A percentile compares a stretch with the other conserved stretches of the same genome.
Evolutionary conservation across 2,888 invertebrate genomes (phyloP).

Genomic region (Synergus itoensis): DNA sequence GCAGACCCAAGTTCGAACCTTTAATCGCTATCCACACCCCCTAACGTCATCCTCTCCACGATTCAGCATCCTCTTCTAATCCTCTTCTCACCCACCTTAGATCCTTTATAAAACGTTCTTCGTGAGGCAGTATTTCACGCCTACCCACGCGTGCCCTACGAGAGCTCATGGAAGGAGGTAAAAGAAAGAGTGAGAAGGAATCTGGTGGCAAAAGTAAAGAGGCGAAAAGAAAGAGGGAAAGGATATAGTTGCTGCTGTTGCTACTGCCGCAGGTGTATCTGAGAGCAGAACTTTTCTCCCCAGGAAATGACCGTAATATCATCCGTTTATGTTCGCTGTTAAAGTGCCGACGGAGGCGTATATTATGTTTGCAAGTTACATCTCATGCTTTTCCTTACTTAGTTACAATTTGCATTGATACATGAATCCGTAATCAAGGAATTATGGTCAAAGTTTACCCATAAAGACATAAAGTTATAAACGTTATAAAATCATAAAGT

Average conservation of each 20-base stretch:
- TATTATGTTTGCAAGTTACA: conserved; percentile 55
- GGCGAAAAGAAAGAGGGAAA: conserved; percentile 38
- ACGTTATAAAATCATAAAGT: background rate
- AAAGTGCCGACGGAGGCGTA: conserved; percentile 62
- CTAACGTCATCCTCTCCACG: conserved; percentile 55
- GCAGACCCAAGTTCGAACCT: conserved; percentile 58
- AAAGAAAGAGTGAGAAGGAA: conserved; percentile 27
- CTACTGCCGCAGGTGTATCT: conserved; percentile 61
- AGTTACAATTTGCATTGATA: background rate
- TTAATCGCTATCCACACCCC: conserved; percentile 62
- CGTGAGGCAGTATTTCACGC: conserved; percentile 69
- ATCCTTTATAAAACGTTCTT: conserved; percentile 63
- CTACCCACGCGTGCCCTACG: conserved; percentile 68
- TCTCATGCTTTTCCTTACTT: background rate
- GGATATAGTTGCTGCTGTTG: conserved; percentile 42
- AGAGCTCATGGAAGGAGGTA: conserved; percentile 28
- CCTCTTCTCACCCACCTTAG: conserved; percentile 40
- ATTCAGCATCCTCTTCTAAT: conserved; percentile 40
- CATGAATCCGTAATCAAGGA: background rate
- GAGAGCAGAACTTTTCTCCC: conserved; percentile 45
- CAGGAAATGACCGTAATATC: conserved; percentile 66
- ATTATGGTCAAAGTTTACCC: background rate
- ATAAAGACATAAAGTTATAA: background rate
- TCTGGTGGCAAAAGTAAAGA: conserved; percentile 49
- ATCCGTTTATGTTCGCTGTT: conserved; percentile 66